A percentile compares a stretch with the other conserved stretches of the same genome.
Evolutionary conservation across 2,113 vertebrate genomes (phyloP).

Genomic region (Trachemys scripta): DNA sequence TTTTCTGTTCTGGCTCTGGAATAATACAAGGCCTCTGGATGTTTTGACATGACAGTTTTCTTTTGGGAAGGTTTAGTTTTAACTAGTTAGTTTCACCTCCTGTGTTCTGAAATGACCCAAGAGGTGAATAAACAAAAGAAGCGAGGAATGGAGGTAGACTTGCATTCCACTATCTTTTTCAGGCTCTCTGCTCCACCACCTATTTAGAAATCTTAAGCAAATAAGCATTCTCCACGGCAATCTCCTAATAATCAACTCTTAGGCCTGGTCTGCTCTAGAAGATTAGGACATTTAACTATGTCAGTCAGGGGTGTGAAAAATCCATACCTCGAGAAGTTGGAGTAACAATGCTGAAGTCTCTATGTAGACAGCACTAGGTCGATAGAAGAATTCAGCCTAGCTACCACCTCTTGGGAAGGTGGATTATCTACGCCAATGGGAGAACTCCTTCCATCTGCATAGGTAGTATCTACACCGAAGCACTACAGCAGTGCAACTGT

Average conservation of each 20-base stretch:
- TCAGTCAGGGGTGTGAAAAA: too few relatives aligned
- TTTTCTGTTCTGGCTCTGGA: background rate
- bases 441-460: too few relatives aligned
- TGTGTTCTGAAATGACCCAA: background rate
- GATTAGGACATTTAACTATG: too few relatives aligned
- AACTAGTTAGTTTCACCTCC: background rate
- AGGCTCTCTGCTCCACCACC: background rate
- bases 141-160: constrained; percentile 1
- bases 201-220: constrained; percentile 3
- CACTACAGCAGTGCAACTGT: too few relatives aligned
- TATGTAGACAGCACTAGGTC: too few relatives aligned
- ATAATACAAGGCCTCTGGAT: background rate
- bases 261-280: background rate
- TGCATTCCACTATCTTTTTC: constrained; percentile 29
- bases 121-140: constrained; percentile 19
- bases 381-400: too few relatives aligned
- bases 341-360: too few relatives aligned
- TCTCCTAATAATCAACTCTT: background rate
- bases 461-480: too few relatives aligned
- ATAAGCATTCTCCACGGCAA: background rate
- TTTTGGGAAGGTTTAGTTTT: background rate
- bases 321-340: too few relatives aligned
- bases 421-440: too few relatives aligned
- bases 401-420: too few relatives aligned
- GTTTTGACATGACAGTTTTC: background rate